These are phyloP conservation scores for Noctua janthina DNA, from an alignment of 2,888 invertebrate genomes.

Conservation along the genomic window DNA sequence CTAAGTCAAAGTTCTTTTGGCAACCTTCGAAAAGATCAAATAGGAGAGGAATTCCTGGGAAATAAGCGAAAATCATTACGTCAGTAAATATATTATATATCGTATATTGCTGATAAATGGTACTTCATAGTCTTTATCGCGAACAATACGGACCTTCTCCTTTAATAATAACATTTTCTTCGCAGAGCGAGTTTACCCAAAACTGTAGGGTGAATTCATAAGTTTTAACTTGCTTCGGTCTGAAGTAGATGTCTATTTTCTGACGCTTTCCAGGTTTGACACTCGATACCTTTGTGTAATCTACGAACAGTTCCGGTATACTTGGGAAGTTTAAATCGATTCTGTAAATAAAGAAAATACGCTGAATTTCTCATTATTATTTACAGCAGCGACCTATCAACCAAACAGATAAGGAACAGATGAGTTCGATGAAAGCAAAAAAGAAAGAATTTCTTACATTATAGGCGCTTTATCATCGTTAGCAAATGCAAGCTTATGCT, in stretches of 20 bases:
- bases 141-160: conserved; percentile 87
- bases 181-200: conserved; percentile 88
- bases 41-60: conserved; percentile 83
- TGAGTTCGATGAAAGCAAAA: not conserved
- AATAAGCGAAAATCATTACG: conserved; percentile 5
- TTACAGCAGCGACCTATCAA: not conserved
- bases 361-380: not conserved
- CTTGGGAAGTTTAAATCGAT: conserved; percentile 87
- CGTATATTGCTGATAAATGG: not conserved
- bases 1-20: conserved; percentile 86
- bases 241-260: conserved; percentile 89
- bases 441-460: conserved; percentile 72
- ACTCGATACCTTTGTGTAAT: conserved; percentile 80
- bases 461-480: conserved; percentile 81
- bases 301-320: conserved; percentile 87
- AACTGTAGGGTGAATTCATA: conserved; percentile 89
- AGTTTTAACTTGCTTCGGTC: conserved; percentile 87
- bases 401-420: not conserved
- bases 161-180: conserved; percentile 86
- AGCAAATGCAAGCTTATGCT: conserved; percentile 81
- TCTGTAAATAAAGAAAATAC: conserved; percentile 77
- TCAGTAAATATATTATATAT: not conserved
- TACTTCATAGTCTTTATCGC: not conserved
- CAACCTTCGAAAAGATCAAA: conserved; percentile 88
- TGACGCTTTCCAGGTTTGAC: conserved; percentile 84